Evolutionary conservation across 2,113 vertebrate species (phyloP).

Genomic region (Mirounga angustirostris): DNA sequence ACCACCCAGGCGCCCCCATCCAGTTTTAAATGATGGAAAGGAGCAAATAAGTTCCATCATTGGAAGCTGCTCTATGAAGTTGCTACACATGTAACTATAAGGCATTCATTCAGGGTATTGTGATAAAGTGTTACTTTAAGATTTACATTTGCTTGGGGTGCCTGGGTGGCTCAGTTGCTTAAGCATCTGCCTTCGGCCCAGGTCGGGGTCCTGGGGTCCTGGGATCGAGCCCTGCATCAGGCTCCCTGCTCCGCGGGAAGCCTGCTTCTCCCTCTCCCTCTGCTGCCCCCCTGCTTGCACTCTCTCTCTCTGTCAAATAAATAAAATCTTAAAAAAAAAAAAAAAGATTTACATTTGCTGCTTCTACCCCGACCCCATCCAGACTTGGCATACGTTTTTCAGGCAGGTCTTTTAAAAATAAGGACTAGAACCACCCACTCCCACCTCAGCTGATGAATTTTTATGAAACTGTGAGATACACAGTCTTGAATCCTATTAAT

Average conservation of each 20-base stretch:
- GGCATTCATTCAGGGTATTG: not conserved
- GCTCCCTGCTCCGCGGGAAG: no score
- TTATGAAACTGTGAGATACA: slow-evolving; percentile 22
- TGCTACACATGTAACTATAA: not conserved
- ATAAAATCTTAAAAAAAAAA: no score
- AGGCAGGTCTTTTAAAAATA: not conserved
- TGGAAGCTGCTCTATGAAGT: not conserved
- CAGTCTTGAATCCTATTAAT: not conserved
- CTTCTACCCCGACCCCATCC: not conserved
- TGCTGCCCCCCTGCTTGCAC: no score
- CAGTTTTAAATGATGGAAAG: not conserved
- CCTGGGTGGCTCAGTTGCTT: not conserved
- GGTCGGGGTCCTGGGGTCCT: not conserved
- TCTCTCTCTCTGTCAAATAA: not conserved
- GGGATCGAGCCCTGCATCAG: not conserved
- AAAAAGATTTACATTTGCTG: not conserved
- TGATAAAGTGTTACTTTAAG: not conserved
- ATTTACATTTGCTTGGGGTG: not conserved
- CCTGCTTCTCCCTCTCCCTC: not conserved
- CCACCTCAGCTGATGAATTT: not conserved
- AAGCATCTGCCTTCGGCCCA: not conserved
- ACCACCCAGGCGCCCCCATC: not conserved
- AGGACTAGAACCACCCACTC: not conserved
- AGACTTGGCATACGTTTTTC: not conserved
- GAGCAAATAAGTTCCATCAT: not conserved